These are phyloP conservation scores for Gallinago solitaria DNA, from an alignment of 2,797 vertebrate genomes.

Conservation along the genomic window DNA sequence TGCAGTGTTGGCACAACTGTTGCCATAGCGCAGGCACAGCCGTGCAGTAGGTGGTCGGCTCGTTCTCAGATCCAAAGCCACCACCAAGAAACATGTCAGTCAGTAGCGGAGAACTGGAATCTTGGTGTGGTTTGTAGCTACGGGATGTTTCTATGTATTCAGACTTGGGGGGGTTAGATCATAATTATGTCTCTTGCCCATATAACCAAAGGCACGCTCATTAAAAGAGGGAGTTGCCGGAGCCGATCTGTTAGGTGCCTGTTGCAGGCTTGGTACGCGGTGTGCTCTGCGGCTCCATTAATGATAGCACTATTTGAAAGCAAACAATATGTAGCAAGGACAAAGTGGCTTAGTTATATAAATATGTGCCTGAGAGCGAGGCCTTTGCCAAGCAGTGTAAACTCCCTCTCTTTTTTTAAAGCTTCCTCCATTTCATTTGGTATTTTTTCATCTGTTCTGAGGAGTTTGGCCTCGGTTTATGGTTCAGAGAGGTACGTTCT, in stretches of 20 bases:
- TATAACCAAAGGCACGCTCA: background rate
- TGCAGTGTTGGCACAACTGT: rapidly evolving
- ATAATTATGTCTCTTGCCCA: background rate
- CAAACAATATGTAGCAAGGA: conserved; percentile 25
- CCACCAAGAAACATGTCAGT: background rate
- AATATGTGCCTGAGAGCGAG: background rate
- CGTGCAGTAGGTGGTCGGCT: background rate
- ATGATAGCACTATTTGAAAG: background rate
- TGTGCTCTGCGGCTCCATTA: background rate
- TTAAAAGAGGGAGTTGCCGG: background rate
- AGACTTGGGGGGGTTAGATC: background rate
- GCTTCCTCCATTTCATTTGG: background rate
- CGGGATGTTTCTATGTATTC: background rate
- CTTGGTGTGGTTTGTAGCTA: background rate
- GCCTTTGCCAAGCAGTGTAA: background rate
- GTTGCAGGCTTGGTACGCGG: background rate
- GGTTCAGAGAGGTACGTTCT: background rate
- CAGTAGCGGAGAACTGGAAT: background rate
- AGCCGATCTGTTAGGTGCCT: background rate
- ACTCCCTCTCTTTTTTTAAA: background rate
- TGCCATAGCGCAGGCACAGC: rapidly evolving
- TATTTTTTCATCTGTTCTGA: background rate
- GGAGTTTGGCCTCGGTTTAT: background rate
- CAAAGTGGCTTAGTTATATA: conserved; percentile 19
- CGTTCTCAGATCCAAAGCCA: background rate